phyloP scores from a whole-genome alignment of 2,797 vertebrate genomes.

The Pogoniulus pusillus region DNA sequence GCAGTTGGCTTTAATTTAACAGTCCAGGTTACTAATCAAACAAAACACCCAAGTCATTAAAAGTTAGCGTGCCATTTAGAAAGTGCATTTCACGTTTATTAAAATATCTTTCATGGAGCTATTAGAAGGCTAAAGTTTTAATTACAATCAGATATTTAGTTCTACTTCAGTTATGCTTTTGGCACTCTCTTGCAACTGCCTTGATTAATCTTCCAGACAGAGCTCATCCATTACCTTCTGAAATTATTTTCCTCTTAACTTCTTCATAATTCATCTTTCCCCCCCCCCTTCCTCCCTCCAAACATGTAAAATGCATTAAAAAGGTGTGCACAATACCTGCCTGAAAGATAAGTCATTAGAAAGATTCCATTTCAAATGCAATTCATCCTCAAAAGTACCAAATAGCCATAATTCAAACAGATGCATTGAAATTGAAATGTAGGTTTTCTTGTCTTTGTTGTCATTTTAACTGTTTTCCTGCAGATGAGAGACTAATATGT shows the following conservation, averaged over 20 bases:
- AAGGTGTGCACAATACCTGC: slow-evolving; percentile 74
- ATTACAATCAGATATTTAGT: slow-evolving; percentile 87
- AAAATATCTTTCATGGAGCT: slow-evolving; percentile 85
- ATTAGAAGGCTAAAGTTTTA: slow-evolving; percentile 86
- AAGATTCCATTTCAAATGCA: slow-evolving; percentile 78
- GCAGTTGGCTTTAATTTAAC: slow-evolving; percentile 87
- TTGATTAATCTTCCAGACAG: slow-evolving; percentile 83
- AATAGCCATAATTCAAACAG: slow-evolving; percentile 74
- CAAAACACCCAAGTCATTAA: slow-evolving; percentile 87
- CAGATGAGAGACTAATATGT: slow-evolving; percentile 59
- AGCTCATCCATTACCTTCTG: slow-evolving; percentile 82
- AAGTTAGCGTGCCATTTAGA: slow-evolving; percentile 86
- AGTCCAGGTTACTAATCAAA: slow-evolving; percentile 87
- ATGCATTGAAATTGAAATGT: slow-evolving; percentile 75
- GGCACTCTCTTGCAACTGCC: slow-evolving; percentile 76
- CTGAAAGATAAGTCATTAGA: slow-evolving; percentile 76
- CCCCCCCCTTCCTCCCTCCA: slow-evolving; percentile 48
- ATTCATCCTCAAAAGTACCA: slow-evolving; percentile 76
- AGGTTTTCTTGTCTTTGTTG: slow-evolving; percentile 71
- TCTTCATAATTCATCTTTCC: slow-evolving; percentile 77
- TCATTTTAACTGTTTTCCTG: slow-evolving; percentile 73
- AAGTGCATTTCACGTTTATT: slow-evolving; percentile 86
- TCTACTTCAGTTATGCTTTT: slow-evolving; percentile 80
- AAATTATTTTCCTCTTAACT: slow-evolving; percentile 84
- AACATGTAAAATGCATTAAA: slow-evolving; percentile 75